These are phyloP conservation scores for Talpa occidentalis DNA, from an alignment of 2,113 vertebrate species.

Conservation along the genomic window DNA sequence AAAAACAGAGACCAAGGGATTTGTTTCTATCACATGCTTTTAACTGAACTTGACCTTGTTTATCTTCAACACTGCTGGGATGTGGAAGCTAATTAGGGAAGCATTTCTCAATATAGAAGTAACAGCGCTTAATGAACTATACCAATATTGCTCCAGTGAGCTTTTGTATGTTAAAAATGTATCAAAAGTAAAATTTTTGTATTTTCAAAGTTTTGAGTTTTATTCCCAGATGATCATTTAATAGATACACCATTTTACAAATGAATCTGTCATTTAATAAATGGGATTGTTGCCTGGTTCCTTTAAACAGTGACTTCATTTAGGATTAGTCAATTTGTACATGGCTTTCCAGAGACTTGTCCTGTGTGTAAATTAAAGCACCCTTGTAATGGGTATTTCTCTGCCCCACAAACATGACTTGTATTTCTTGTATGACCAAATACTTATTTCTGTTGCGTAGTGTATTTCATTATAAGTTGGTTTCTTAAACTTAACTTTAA, in stretches of 20 bases:
- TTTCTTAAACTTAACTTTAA: not conserved
- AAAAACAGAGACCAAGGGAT: not conserved
- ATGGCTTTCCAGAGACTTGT: not conserved
- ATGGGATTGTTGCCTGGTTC: conserved; percentile 17
- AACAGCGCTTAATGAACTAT: not conserved
- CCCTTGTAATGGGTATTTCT: not conserved
- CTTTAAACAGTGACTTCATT: not conserved
- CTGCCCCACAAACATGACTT: not conserved
- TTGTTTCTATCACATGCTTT: not conserved
- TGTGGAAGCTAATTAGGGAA: conserved; percentile 15
- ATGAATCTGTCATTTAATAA: conserved; percentile 5
- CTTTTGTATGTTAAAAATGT: conserved; percentile 3
- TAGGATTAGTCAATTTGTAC: not conserved
- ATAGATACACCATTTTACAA: not conserved
- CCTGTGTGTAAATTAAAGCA: not conserved
- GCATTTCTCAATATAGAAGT: not conserved
- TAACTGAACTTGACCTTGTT: not conserved
- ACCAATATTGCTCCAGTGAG: not conserved
- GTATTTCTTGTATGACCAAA: not conserved
- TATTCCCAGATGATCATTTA: not conserved
- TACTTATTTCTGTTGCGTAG: not conserved
- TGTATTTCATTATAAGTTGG: not conserved
- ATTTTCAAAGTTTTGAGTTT: conserved; percentile 18
- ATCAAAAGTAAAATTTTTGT: conserved; percentile 3
- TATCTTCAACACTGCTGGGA: not conserved